Conservation (phyloP, 1,140 invertebrate genomes). For the Drosophila jambulina region DNA sequence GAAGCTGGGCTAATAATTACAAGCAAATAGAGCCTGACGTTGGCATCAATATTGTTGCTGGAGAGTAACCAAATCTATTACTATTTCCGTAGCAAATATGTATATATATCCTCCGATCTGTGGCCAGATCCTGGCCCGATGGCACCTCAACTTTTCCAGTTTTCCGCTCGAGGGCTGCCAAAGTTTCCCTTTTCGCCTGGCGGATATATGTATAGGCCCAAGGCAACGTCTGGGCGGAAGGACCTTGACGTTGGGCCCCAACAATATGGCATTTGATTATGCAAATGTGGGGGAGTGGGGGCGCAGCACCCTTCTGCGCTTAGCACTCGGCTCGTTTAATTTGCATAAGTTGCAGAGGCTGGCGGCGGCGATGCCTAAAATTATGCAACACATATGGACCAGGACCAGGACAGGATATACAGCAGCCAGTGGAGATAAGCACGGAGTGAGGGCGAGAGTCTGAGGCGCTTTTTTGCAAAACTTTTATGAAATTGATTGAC, state of each 20-base stretch:
- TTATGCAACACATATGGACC: slow-evolving; percentile 70
- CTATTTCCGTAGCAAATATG: not conserved
- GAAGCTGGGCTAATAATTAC: not conserved
- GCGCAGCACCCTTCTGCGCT: slow-evolving; percentile 5
- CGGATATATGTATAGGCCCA: slow-evolving; percentile 3
- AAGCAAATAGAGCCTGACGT: not conserved
- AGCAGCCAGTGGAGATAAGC: not conserved
- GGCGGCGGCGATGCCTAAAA: slow-evolving; percentile 42
- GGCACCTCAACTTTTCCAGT: slow-evolving; percentile 15
- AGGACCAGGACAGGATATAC: not conserved
- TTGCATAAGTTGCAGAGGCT: slow-evolving; percentile 69
- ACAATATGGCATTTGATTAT: slow-evolving; percentile 80
- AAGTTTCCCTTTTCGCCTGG: slow-evolving; percentile 8
- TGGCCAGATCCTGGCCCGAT: not conserved
- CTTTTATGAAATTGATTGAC: slow-evolving; percentile 6
- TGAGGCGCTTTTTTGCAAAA: not conserved
- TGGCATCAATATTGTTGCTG: not conserved
- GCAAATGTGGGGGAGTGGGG: slow-evolving; percentile 45
- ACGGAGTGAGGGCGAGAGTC: not conserved
- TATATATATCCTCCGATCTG: not conserved
- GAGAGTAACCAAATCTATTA: not conserved
- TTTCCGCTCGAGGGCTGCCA: not conserved
- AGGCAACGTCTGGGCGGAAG: slow-evolving; percentile 11
- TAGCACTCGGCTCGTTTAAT: slow-evolving; percentile 73
- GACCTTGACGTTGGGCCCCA: slow-evolving; percentile 20